These are phyloP conservation scores for Macquaria australasica DNA, from an alignment of 2,113 vertebrate genomes.

Conservation along the genomic window DNA sequence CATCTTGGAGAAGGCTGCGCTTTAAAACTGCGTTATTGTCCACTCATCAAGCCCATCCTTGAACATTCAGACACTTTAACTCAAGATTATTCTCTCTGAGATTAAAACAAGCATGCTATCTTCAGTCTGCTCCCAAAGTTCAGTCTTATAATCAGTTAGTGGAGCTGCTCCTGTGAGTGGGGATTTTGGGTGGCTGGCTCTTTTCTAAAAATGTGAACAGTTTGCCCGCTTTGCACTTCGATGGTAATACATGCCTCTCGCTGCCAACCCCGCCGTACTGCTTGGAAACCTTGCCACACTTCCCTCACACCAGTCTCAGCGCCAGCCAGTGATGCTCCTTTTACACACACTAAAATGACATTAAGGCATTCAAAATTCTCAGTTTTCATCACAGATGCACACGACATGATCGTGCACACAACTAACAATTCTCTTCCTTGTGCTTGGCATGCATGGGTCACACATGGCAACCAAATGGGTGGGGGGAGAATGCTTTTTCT, in stretches of 20 bases:
- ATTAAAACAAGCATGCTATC: neutral
- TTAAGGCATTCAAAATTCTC: slow-evolving; percentile 24
- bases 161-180: neutral
- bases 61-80: neutral
- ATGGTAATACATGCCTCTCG: slow-evolving; percentile 39
- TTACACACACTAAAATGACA: slow-evolving; percentile 11
- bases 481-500: neutral
- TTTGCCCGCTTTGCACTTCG: slow-evolving; percentile 58
- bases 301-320: slow-evolving; percentile 32
- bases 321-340: slow-evolving; percentile 40
- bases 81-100: neutral
- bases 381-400: slow-evolving; percentile 60
- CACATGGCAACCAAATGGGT: slow-evolving; percentile 15
- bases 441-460: slow-evolving; percentile 45
- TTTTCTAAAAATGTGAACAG: slow-evolving; percentile 33
- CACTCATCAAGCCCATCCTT: too few relatives aligned
- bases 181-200: neutral
- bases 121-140: too few relatives aligned
- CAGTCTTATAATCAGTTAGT: neutral
- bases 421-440: neutral
- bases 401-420: slow-evolving; percentile 5
- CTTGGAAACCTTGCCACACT: slow-evolving; percentile 39
- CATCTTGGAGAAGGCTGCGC: too few relatives aligned
- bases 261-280: slow-evolving; percentile 48
- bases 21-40: too few relatives aligned